Evolutionary conservation across 2,888 invertebrate genomes (phyloP).

Genomic region (Ormyrus labotus): DNA sequence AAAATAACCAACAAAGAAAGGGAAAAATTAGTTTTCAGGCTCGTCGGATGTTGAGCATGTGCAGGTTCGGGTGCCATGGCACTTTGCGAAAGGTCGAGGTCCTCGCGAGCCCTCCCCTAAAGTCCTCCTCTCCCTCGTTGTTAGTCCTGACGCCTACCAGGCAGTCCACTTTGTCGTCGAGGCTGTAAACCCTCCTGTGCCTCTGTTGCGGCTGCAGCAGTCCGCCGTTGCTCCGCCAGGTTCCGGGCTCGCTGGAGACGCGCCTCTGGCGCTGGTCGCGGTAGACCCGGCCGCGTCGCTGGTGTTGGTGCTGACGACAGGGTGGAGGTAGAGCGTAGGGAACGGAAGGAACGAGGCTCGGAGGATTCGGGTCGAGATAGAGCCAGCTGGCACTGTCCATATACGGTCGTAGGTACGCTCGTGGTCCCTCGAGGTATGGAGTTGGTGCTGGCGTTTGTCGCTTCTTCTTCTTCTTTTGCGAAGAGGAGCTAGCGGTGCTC

Average conservation of each 20-base stretch:
- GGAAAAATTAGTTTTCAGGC: conserved; percentile 53
- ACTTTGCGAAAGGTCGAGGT: conserved; percentile 75
- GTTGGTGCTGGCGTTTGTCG: conserved; percentile 1
- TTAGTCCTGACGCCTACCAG: conserved; percentile 30
- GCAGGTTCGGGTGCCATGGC: conserved; percentile 76
- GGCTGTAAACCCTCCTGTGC: conserved; percentile 66
- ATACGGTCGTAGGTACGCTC: conserved; percentile 62
- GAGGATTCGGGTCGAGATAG: conserved; percentile 64
- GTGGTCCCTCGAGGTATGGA: background rate
- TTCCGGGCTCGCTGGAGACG: conserved; percentile 19
- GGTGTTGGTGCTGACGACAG: conserved; percentile 59
- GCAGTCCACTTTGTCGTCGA: conserved; percentile 55
- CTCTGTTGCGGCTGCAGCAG: conserved; percentile 23
- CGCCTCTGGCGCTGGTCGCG: background rate
- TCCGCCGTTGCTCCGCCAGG: conserved; percentile 19
- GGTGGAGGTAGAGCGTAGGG: conserved; percentile 63
- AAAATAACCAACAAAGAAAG: background rate
- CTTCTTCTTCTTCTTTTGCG: background rate
- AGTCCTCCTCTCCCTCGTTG: conserved; percentile 19
- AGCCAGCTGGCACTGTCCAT: conserved; percentile 70
- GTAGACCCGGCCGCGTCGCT: conserved; percentile 29
- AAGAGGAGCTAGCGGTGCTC: background rate
- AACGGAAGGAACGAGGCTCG: conserved; percentile 39
- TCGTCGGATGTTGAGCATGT: conserved; percentile 74
- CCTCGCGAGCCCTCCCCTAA: conserved; percentile 57